Conservation (phyloP, 1,140 invertebrate genomes). For the Luehdorfia chinensis region DNA sequence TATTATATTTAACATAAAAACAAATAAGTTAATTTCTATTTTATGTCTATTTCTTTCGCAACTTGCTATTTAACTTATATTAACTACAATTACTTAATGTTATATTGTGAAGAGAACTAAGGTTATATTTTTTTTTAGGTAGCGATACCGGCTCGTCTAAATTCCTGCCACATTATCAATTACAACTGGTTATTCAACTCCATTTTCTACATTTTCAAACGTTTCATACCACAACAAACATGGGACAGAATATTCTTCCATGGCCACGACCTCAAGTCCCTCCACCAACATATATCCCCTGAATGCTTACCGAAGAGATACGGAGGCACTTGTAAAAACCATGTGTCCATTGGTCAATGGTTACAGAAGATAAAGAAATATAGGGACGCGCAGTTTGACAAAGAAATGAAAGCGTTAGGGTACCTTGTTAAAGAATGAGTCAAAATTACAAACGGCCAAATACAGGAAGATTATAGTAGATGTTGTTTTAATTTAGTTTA, state of each 20-base stretch:
- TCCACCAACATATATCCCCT: conserved; percentile 80
- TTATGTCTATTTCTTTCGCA: no score
- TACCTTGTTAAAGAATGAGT: conserved; percentile 55
- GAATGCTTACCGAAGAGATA: conserved; percentile 82
- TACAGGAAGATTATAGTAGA: no score
- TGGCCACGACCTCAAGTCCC: conserved; percentile 81
- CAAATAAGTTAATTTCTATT: no score
- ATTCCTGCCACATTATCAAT: conserved; percentile 86
- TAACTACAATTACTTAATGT: no score
- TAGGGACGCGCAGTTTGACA: conserved; percentile 52
- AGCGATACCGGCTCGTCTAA: conserved; percentile 82
- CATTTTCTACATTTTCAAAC: conserved; percentile 86
- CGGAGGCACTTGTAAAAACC: conserved; percentile 79
- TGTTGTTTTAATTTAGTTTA: no score
- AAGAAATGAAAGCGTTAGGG: conserved; percentile 58
- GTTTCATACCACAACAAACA: conserved; percentile 83
- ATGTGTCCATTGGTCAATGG: conserved; percentile 31
- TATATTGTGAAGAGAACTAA: no score
- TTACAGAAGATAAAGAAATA: conserved; percentile 61
- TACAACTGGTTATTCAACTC: conserved; percentile 88
- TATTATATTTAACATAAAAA: no score
- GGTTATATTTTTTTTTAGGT: conserved; percentile 78
- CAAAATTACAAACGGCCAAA: no score
- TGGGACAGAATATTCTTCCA: conserved; percentile 83
- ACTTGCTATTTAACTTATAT: no score